Base-by-base conservation (phyloP, 2,113 vertebrate species). In the Columba janthina region DNA sequence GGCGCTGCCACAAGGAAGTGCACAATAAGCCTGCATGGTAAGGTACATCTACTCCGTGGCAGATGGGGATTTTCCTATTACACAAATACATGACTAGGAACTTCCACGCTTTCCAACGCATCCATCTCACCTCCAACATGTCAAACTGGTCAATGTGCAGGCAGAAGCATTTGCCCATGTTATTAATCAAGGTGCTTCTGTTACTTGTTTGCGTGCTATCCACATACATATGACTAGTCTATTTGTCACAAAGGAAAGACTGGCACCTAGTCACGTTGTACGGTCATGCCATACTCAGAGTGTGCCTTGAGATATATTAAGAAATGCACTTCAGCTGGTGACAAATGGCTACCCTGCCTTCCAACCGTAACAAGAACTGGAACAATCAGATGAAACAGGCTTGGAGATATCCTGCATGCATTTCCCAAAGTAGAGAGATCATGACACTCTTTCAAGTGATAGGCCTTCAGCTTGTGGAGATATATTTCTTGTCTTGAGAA, bases 151-250 rank as follows among this genome's bases (percentile, higher is more conserved):
- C 76, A 62, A 72, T 8, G 31, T 10, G 58, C 12, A 85, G 81
- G 58, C 80, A 51, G 76, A 79, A 86, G 58, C 36, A 69, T 92
- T 90, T 93, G 21, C 19, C 53, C 74, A 14, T 32, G 77, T 44
- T 88, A 95, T n/a, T 94, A 54, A 93, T 61, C 81, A 69, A 58
- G 40, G 44, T 74, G 72, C 28, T 90, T 65, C 88, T 92, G 60
- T 78, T 85, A 82, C 57, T 67, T 66, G 61, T 70, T 80, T 71
- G 61, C 15, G 69, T 42, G 54, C 25, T 91, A 51, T 42, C 46
- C 38, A 51, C 38, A 32, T 12, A 93, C 19, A 64, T 34, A 64
- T 24, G 61, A 61, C 56, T 67, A 87, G 77, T 65, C 15, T 65
- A 79, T 44, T 86, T 82, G 64, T 80, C 56, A 64, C 44, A 58